A percentile compares a stretch with the other conserved stretches of the same genome.
These are phyloP conservation scores for Epicauta chinensis DNA, from an alignment of 1,140 invertebrate species.

Conservation along the genomic window DNA sequence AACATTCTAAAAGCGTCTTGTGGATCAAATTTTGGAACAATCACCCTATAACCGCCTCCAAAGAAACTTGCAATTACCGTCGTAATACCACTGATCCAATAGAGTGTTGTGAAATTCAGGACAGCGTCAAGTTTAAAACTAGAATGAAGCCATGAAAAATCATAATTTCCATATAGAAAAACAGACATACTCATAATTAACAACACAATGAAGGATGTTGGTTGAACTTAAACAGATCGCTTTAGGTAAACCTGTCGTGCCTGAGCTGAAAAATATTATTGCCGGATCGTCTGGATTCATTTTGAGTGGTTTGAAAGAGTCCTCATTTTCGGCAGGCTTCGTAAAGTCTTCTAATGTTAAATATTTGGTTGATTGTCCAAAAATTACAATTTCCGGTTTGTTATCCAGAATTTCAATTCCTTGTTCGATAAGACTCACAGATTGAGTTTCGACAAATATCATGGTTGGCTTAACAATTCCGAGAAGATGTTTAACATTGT, in stretches of 20 bases:
- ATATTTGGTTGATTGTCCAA: slow-evolving; percentile 10
- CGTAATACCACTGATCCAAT: slow-evolving; percentile 2
- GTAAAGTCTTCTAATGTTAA: slow-evolving; percentile 20
- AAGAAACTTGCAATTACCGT: neutral
- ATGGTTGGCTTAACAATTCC: slow-evolving; percentile 26
- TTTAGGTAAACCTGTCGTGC: slow-evolving; percentile 70
- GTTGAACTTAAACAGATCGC: slow-evolving; percentile 61
- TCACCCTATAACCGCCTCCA: neutral
- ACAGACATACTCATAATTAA: too few species aligned
- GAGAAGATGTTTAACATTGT: slow-evolving; percentile 23
- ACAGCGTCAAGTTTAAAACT: too few species aligned
- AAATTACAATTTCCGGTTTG: slow-evolving; percentile 22
- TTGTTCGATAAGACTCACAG: slow-evolving; percentile 18
- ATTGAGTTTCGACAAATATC: slow-evolving; percentile 27
- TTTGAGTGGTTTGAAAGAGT: slow-evolving; percentile 26
- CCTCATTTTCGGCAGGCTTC: slow-evolving; percentile 18
- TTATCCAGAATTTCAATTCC: neutral
- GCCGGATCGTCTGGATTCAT: slow-evolving; percentile 28
- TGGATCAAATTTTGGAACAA: neutral
- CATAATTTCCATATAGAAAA: too few species aligned
- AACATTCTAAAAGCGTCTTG: neutral
- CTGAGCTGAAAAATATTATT: slow-evolving; percentile 52
- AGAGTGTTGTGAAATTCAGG: slow-evolving; percentile 6
- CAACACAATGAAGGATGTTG: neutral
- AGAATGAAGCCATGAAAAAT: too few species aligned